phyloP scores from a whole-genome alignment of 1,140 invertebrate species.

The Gerris buenoi region DNA sequence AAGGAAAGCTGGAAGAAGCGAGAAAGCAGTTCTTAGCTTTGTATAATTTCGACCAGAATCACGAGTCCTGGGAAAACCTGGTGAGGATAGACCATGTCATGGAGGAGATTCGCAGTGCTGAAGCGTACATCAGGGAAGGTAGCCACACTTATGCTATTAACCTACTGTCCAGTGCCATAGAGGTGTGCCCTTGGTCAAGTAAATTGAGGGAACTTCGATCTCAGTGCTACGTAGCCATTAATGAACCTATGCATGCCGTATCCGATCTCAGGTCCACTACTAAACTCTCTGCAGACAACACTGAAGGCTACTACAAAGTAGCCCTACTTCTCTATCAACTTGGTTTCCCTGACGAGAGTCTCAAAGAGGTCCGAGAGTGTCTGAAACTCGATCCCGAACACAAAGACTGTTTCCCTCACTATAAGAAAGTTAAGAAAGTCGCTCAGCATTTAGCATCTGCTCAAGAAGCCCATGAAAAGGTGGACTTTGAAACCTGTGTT shows the following conservation, averaged over 20 bases:
- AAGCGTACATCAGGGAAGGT: not conserved
- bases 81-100: not conserved
- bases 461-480: conserved; percentile 46
- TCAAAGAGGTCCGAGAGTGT: conserved; percentile 91
- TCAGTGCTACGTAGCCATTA: conserved; percentile 61
- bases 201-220: conserved; percentile 69
- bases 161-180: not conserved
- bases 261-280: conserved; percentile 79
- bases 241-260: conserved; percentile 75
- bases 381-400: conserved; percentile 96
- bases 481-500: conserved; percentile 62
- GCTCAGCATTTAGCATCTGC: conserved; percentile 68
- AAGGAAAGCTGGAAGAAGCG: conserved; percentile 69
- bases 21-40: conserved; percentile 53
- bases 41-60: not conserved
- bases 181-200: conserved; percentile 71
- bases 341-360: conserved; percentile 77
- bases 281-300: conserved; percentile 81
- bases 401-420: conserved; percentile 86
- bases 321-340: conserved; percentile 72
- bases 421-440: conserved; percentile 95
- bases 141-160: not conserved
- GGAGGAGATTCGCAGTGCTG: not conserved
- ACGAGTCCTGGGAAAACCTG: not conserved
- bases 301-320: conserved; percentile 70